Evolutionary conservation across 1,140 invertebrate species (phyloP).

Genomic region (Drosophila setifemur): DNA sequence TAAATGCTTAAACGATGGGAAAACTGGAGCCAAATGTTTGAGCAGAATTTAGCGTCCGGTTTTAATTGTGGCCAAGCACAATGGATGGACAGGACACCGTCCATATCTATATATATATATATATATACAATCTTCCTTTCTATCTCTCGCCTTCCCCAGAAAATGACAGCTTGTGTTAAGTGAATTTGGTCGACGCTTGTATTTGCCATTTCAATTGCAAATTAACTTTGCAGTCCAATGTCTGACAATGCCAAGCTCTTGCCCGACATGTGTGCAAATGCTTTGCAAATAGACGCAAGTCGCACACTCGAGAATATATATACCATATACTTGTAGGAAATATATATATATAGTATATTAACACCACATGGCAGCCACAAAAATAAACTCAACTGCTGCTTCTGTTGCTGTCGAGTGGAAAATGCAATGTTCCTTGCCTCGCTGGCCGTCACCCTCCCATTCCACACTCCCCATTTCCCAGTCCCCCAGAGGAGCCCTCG

Average conservation of each 20-base stretch:
- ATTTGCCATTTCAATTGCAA: constrained; percentile 75
- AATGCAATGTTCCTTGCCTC: constrained; percentile 34
- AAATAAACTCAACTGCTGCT: constrained; percentile 61
- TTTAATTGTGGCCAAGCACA: constrained; percentile 52
- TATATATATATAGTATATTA: constrained; percentile 10
- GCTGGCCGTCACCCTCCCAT: not conserved
- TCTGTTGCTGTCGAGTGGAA: constrained; percentile 28
- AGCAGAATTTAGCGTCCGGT: constrained; percentile 23
- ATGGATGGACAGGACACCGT: constrained; percentile 15
- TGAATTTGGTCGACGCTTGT: constrained; percentile 30
- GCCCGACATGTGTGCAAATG: constrained; percentile 25
- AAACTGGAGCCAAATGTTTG: constrained; percentile 25
- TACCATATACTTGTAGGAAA: not conserved
- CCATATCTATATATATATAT: constrained; percentile 3
- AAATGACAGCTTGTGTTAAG: constrained; percentile 31
- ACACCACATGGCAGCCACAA: constrained; percentile 61
- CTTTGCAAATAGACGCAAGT: constrained; percentile 11
- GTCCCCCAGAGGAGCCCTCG: not conserved
- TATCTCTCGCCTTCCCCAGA: not conserved
- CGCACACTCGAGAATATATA: not conserved
- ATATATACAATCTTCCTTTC: not conserved
- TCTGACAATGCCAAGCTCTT: constrained; percentile 25
- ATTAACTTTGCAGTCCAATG: constrained; percentile 60
- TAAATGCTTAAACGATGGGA: constrained; percentile 42
- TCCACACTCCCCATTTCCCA: too few relatives aligned